Conservation (phyloP, 2,888 invertebrate genomes). For the Himalopsyche tibetana region DNA sequence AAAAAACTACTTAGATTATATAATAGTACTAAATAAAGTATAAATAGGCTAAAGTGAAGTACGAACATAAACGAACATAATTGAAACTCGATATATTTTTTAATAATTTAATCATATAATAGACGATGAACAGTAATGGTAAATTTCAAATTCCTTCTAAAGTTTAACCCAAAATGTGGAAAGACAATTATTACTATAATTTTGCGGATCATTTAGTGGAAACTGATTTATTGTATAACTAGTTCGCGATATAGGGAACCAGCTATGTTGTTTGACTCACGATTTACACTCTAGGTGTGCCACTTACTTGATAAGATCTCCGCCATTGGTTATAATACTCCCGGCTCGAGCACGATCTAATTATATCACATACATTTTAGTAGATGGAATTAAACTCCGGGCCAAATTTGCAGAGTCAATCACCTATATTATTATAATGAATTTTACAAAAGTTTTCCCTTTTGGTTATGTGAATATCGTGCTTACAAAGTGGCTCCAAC, state of each 20-base stretch:
- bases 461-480: background rate
- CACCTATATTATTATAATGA: constrained; percentile 39
- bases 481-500: too few species aligned
- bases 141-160: background rate
- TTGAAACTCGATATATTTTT: too few species aligned
- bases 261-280: constrained; percentile 11
- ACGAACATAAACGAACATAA: too few species aligned
- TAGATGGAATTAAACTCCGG: background rate
- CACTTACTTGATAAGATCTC: constrained; percentile 26
- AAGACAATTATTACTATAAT: background rate
- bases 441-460: constrained; percentile 29
- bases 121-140: background rate
- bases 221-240: constrained; percentile 17
- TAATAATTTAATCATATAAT: background rate
- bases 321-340: constrained; percentile 22
- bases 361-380: constrained; percentile 33
- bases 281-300: constrained; percentile 39
- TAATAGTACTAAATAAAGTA: too few species aligned
- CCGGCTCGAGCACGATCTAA: constrained; percentile 17
- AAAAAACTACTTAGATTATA: too few species aligned
- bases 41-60: too few species aligned
- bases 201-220: background rate
- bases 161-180: background rate
- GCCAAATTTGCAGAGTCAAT: constrained; percentile 36
- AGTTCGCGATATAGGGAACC: constrained; percentile 5